Conservation (phyloP, 2,113 vertebrate genomes). For the Orthonyx spaldingii region DNA sequence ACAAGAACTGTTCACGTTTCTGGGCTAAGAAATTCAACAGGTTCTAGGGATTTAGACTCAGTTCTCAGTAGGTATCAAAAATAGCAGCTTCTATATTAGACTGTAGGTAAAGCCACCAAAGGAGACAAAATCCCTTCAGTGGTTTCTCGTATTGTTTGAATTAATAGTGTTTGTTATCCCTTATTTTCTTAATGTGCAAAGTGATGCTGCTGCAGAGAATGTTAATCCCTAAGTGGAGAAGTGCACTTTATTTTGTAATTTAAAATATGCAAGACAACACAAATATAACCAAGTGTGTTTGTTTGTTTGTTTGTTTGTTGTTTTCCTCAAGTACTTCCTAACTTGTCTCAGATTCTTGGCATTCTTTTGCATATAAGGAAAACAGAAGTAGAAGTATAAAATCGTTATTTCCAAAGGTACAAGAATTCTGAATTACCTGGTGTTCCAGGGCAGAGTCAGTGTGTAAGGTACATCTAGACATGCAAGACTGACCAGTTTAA, state of each 20-base stretch:
- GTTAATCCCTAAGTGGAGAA: neutral
- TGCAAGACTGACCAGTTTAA: neutral
- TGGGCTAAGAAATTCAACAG: neutral
- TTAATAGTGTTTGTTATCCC: neutral
- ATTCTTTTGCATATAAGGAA: neutral
- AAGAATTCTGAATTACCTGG: neutral
- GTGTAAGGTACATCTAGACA: neutral
- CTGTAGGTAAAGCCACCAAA: neutral
- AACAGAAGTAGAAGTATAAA: neutral
- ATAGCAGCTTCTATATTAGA: neutral
- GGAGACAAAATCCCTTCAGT: neutral
- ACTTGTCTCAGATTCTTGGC: neutral
- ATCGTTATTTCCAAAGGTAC: neutral
- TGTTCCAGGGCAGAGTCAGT: neutral
- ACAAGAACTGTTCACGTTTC: neutral
- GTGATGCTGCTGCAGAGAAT: constrained; percentile 10
- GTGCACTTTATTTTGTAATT: constrained; percentile 10
- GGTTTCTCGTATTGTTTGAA: neutral
- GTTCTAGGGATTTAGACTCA: neutral
- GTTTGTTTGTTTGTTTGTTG: neutral
- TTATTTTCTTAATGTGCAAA: constrained; percentile 24
- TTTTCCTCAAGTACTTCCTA: neutral
- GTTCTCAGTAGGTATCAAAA: neutral
- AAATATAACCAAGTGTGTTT: neutral
- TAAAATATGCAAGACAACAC: neutral